These are phyloP conservation scores for Phyllostomus hastatus DNA, from an alignment of 2,113 vertebrate genomes.

Conservation along the genomic window DNA sequence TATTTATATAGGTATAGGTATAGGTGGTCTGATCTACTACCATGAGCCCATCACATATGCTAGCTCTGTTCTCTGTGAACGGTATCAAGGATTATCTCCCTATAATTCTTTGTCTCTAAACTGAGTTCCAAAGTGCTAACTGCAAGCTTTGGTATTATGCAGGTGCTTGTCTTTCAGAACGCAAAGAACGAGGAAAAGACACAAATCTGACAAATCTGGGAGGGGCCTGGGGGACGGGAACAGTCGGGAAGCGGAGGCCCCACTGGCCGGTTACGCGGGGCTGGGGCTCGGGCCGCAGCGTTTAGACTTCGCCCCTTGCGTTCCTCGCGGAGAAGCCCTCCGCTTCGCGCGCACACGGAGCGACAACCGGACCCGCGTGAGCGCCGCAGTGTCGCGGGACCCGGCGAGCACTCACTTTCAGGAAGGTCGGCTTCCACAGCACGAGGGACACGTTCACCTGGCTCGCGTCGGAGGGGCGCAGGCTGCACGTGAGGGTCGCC, in stretches of 20 bases:
- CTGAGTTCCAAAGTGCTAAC: not conserved
- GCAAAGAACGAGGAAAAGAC: not conserved
- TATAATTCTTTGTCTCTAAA: not conserved
- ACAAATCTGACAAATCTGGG: not conserved
- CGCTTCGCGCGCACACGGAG: not conserved
- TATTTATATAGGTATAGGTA: not conserved
- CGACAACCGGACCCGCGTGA: not conserved
- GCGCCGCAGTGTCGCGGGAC: not conserved
- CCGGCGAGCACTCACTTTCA: constrained; percentile 83
- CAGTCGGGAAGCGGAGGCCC: not conserved
- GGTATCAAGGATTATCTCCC: not conserved
- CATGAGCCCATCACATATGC: not conserved
- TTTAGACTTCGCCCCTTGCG: rapidly evolving
- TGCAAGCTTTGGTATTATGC: not conserved
- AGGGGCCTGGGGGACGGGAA: not conserved
- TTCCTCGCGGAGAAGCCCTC: not conserved
- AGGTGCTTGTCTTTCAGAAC: not conserved
- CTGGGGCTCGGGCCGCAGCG: not conserved
- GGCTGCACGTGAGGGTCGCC: constrained; percentile 82
- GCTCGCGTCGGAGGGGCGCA: constrained; percentile 80
- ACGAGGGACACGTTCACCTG: constrained; percentile 91
- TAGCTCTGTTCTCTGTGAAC: not conserved
- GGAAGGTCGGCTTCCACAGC: constrained; percentile 94
- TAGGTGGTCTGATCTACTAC: not conserved
- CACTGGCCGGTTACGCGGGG: not conserved